These are phyloP conservation scores for Thamnaconus septentrionalis DNA, from an alignment of 2,113 vertebrate species.

Conservation along the genomic window DNA sequence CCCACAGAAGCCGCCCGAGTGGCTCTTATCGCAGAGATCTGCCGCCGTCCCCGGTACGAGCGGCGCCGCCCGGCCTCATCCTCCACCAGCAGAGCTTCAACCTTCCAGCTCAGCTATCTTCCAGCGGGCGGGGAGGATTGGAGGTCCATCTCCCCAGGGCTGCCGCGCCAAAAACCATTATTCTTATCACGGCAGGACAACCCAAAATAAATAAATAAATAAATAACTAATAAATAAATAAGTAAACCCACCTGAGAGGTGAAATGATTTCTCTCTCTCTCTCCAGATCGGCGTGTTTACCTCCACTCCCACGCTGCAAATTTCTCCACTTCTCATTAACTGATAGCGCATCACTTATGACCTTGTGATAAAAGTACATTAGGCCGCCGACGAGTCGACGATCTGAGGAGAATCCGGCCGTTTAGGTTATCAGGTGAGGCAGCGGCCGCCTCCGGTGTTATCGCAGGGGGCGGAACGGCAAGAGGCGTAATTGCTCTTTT, in stretches of 20 bases:
- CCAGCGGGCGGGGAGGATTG: constrained; percentile 43
- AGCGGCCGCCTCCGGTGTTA: constrained; percentile 42
- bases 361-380: constrained; percentile 75
- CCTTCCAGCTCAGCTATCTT: constrained; percentile 47
- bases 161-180: constrained; percentile 67
- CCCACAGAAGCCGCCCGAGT: constrained; percentile 12
- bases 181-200: constrained; percentile 73
- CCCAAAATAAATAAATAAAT: constrained; percentile 58
- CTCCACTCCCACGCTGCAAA: constrained; percentile 53
- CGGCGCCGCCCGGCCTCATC: constrained; percentile 36
- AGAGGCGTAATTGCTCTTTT: constrained; percentile 46
- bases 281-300: constrained; percentile 45
- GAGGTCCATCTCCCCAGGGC: constrained; percentile 61
- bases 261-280: constrained; percentile 62
- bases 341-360: constrained; percentile 75
- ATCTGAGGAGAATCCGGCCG: constrained; percentile 65
- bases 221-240: constrained; percentile 41
- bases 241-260: constrained; percentile 60
- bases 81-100: constrained; percentile 47
- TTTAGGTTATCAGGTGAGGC: constrained; percentile 64
- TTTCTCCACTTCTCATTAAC: constrained; percentile 76
- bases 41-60: constrained; percentile 44
- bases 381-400: constrained; percentile 62
- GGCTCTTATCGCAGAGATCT: constrained; percentile 59
- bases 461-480: constrained; percentile 16